Evolutionary conservation across 53 echinoderm and acorn worm genomes (phyloP).

Genomic region (Hippasteria phrygiana): DNA sequence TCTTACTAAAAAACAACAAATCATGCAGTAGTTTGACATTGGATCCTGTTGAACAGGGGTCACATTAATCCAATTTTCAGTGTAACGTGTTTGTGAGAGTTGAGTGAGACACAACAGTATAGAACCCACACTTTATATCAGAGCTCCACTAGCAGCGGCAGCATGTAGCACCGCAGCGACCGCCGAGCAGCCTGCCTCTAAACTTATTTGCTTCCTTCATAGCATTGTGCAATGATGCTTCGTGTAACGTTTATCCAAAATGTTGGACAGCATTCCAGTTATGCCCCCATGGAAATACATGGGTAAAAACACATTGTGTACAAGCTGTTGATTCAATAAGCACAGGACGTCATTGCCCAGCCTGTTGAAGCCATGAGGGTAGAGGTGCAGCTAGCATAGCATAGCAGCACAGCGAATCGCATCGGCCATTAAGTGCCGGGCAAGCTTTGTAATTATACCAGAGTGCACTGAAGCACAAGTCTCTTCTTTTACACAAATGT

Average conservation of each 20-base stretch:
- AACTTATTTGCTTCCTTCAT: conserved; percentile 42
- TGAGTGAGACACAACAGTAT: background rate
- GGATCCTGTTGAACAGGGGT: background rate
- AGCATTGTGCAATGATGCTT: background rate
- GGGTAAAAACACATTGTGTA: too few species aligned
- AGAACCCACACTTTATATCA: background rate
- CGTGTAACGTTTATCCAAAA: background rate
- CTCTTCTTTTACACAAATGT: conserved; percentile 18
- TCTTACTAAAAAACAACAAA: background rate
- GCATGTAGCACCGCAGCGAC: background rate
- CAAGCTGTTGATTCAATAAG: too few species aligned
- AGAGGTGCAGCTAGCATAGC: conserved; percentile 8
- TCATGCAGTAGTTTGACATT: background rate
- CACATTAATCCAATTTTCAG: too few species aligned
- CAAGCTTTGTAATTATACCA: conserved; percentile 8
- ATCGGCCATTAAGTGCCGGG: conserved; percentile 11
- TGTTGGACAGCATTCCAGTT: background rate
- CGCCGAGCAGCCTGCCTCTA: conserved; percentile 4
- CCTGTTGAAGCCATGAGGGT: conserved; percentile 24
- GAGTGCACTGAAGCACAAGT: conserved; percentile 3
- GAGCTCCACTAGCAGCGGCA: background rate
- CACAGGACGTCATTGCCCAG: background rate
- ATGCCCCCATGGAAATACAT: background rate
- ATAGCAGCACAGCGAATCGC: background rate
- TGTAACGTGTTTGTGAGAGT: too few species aligned